Evolutionary conservation across 2,113 vertebrate species (phyloP).

Genomic region (Atherinomorus stipes): DNA sequence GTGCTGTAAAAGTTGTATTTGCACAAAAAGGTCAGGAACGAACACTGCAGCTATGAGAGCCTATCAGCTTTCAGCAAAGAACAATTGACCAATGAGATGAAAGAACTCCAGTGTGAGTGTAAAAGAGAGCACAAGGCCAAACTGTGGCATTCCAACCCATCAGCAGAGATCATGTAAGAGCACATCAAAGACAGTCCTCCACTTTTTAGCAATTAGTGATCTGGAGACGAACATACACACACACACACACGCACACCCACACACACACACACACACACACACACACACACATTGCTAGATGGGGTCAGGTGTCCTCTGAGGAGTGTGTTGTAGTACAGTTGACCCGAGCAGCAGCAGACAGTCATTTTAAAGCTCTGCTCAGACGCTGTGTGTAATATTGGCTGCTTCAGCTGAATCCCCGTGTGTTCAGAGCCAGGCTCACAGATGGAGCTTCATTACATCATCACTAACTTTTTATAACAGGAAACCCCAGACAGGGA

Average conservation of each 20-base stretch:
- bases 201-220: slow-evolving; percentile 43
- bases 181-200: slow-evolving; percentile 62
- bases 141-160: slow-evolving; percentile 52
- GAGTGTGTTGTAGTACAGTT: too few relatives aligned
- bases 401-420: neutral
- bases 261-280: neutral
- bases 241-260: neutral
- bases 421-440: neutral
- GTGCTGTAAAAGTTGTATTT: neutral
- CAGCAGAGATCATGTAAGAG: slow-evolving; percentile 55
- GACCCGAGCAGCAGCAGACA: neutral
- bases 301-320: neutral
- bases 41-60: slow-evolving; percentile 10
- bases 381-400: neutral
- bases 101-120: slow-evolving; percentile 15
- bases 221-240: neutral
- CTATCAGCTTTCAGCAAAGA: slow-evolving; percentile 14
- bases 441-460: neutral
- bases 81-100: neutral
- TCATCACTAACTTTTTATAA: too few relatives aligned
- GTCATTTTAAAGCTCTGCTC: neutral
- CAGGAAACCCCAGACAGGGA: neutral
- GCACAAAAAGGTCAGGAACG: neutral
- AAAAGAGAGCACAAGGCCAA: slow-evolving; percentile 19
- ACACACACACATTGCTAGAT: too few relatives aligned